These are phyloP conservation scores for Lasius fuliginosus DNA, from an alignment of 2,888 invertebrate genomes.

Conservation along the genomic window DNA sequence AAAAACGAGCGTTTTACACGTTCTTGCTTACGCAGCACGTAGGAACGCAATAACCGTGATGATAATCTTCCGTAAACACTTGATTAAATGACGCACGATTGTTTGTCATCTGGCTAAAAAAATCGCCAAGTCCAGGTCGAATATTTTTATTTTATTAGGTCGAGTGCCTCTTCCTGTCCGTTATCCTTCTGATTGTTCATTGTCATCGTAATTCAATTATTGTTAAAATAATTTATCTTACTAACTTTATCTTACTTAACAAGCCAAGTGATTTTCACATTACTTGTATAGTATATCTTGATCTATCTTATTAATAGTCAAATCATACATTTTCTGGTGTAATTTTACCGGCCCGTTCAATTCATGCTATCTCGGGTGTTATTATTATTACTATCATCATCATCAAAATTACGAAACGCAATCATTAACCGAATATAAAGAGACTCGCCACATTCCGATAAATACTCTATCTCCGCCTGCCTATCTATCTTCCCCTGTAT, in stretches of 20 bases:
- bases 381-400: neutral
- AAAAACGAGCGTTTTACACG: slow-evolving; percentile 45
- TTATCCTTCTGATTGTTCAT: neutral
- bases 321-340: neutral
- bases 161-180: neutral
- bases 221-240: neutral
- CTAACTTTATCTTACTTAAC: slow-evolving; percentile 5
- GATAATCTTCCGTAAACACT: slow-evolving; percentile 64
- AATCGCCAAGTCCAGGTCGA: neutral
- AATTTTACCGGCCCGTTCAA: slow-evolving; percentile 19
- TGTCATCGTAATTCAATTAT: slow-evolving; percentile 13
- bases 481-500: neutral
- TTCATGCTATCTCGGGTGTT: slow-evolving; percentile 5
- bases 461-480: neutral
- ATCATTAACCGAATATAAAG: neutral
- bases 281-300: neutral
- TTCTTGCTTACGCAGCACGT: slow-evolving; percentile 56
- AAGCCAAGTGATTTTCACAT: neutral
- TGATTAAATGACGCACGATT: slow-evolving; percentile 39
- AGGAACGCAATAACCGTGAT: slow-evolving; percentile 50
- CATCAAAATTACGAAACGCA: slow-evolving; percentile 19
- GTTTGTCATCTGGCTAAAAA: slow-evolving; percentile 44
- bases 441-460: slow-evolving; percentile 30
- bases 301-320: slow-evolving; percentile 18
- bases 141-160: slow-evolving; percentile 28